Evolutionary conservation across 2,113 vertebrate genomes (phyloP).

Genomic region (Tautogolabrus adspersus): DNA sequence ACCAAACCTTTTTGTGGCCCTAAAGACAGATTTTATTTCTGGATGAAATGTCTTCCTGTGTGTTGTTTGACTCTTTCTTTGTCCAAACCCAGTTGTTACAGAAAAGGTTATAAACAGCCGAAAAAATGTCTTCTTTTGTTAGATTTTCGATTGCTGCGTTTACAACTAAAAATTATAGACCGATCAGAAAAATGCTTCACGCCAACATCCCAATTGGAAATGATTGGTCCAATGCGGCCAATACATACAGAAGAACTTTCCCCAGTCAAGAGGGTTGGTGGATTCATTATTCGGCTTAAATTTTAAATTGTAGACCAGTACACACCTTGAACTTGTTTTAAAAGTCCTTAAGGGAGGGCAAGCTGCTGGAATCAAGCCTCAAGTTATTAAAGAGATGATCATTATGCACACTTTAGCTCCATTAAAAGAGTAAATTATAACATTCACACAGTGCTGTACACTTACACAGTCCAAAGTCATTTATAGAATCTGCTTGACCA

Average conservation of each 20-base stretch:
- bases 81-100: background rate
- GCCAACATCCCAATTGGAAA: too few species aligned
- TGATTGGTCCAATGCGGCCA: too few species aligned
- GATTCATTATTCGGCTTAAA: too few species aligned
- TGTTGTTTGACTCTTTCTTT: too few species aligned
- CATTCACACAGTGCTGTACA: constrained; percentile 1
- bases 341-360: background rate
- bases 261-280: too few species aligned
- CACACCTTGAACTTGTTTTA: too few species aligned
- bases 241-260: too few species aligned
- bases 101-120: background rate
- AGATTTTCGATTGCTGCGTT: background rate
- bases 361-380: background rate
- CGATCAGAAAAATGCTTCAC: too few species aligned
- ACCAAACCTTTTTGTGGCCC: too few species aligned
- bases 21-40: background rate
- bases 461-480: constrained; percentile 27
- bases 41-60: background rate
- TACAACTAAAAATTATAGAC: too few species aligned
- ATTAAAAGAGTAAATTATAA: constrained; percentile 6
- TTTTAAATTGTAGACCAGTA: too few species aligned
- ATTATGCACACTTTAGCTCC: background rate
- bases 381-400: background rate
- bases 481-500: constrained; percentile 50
- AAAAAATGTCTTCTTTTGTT: too few species aligned